Conservation (phyloP, 2,113 vertebrate genomes). For the Monopterus albus region DNA sequence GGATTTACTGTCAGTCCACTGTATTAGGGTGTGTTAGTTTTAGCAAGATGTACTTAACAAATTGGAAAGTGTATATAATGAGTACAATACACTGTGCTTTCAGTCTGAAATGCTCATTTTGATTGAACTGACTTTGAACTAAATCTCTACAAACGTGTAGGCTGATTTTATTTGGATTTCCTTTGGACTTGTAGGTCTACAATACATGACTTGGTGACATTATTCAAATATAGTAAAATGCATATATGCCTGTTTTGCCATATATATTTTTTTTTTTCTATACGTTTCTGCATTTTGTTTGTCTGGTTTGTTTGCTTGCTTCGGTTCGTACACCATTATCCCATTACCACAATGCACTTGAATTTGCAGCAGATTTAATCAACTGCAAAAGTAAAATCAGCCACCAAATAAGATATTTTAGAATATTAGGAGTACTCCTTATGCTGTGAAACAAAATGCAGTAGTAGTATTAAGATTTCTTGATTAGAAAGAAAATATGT, state of each 20-base stretch:
- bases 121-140: too few species aligned
- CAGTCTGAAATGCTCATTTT: too few species aligned
- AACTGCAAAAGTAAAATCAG: constrained; percentile 8
- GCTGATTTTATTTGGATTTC: background rate
- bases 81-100: too few species aligned
- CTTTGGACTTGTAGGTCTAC: background rate
- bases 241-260: background rate
- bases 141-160: too few species aligned
- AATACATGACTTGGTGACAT: background rate
- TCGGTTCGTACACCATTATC: background rate
- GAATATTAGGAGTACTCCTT: constrained; percentile 17
- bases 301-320: background rate
- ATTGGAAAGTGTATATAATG: too few species aligned
- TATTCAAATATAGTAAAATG: background rate
- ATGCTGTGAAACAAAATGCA: constrained; percentile 29
- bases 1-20: too few species aligned
- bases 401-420: too few species aligned
- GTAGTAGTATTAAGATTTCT: constrained; percentile 7
- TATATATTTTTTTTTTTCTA: background rate
- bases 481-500: constrained; percentile 42
- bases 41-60: too few species aligned
- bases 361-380: background rate
- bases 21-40: too few species aligned
- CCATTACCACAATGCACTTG: background rate
- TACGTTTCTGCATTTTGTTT: background rate